Percentiles rank a stretch among this genome's conserved stretches.
Conservation (phyloP, 2,888 invertebrate species). For the Acanthosepion lycidas region DNA sequence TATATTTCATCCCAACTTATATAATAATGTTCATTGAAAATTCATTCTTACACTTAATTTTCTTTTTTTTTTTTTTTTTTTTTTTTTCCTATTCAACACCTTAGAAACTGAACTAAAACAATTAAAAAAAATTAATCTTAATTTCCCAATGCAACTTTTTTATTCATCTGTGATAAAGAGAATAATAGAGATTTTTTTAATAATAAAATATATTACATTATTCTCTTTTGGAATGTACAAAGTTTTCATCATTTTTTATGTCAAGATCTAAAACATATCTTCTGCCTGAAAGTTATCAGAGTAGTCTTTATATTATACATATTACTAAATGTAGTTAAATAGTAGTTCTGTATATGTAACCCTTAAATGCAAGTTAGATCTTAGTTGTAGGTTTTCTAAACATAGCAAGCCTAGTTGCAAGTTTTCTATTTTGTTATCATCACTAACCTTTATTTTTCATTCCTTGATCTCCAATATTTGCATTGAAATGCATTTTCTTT, state of each 20-base stretch:
- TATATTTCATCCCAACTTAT: constrained; percentile 22
- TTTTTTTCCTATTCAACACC: background rate
- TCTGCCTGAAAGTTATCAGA: constrained; percentile 6
- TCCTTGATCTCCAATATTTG: background rate
- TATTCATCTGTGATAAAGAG: constrained; percentile 14
- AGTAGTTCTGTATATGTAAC: background rate
- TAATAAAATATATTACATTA: background rate
- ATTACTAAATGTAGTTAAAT: background rate
- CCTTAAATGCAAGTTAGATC: constrained; percentile 1
- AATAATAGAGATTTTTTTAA: background rate
- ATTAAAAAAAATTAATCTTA: background rate
- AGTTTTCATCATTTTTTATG: background rate
- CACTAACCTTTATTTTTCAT: background rate
- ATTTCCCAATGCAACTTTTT: constrained; percentile 22
- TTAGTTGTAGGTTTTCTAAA: background rate
- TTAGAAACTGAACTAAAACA: background rate
- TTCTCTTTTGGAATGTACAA: constrained; percentile 33
- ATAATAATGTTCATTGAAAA: constrained; percentile 33
- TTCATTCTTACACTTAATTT: background rate
- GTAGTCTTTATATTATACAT: background rate
- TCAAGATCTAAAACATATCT: background rate
- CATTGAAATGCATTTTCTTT: constrained; percentile 7
- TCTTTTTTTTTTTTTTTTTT: background rate
- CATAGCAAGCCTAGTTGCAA: constrained; percentile 17
- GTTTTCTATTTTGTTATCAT: background rate